Evolutionary conservation across 2,888 invertebrate genomes (phyloP), one percentile per base, ranked within the genome.

Genomic region (Diarsia dahlii): DNA sequence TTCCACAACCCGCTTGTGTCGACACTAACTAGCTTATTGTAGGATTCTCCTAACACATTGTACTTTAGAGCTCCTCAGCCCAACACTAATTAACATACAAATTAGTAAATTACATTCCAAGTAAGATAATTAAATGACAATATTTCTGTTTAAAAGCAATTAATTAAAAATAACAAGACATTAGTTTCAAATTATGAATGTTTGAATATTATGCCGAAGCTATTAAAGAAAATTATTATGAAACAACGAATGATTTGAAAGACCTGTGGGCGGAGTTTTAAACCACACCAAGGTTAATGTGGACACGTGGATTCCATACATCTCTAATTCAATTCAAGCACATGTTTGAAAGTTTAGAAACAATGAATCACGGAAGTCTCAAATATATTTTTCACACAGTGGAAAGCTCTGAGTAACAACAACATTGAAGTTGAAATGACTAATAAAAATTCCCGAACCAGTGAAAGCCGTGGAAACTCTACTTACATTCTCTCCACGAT

Each of bases 1-100:
- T 91, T 82, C 75, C 77, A 86, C 84, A 81, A 78, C 72, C 52
- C 69, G 80, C 72, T 82, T 81, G 86, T 78, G 74, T 83, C 82
- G 63, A 73, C 64, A 82, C 75, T 63, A 65, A 82, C 75, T 63
- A 65, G 65, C 74, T 76, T 76, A 85, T 79, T 76, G 79, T 76
- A 70, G 60, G 64, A 78, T 81, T 82, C 63, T 65, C 80, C 64
- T 67, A 73, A 80, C 70, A 81, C 56, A 78, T 74, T 70, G 28
- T 74, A 56, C 60, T 39, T 63, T 69, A 71, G 15, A 71, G 52
- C 45, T 75, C 54, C 58, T 54, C 52, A 68, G 23, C 63, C 56
- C n/a, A 60, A 3, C 15, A 48, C 63, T 84, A 81, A 84, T 81
- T 84, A 84, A 77, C 78, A 77, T 78, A 78, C 63, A 78, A 84